Conservation (phyloP, 2,113 vertebrate species). For the Gavialis gangeticus region DNA sequence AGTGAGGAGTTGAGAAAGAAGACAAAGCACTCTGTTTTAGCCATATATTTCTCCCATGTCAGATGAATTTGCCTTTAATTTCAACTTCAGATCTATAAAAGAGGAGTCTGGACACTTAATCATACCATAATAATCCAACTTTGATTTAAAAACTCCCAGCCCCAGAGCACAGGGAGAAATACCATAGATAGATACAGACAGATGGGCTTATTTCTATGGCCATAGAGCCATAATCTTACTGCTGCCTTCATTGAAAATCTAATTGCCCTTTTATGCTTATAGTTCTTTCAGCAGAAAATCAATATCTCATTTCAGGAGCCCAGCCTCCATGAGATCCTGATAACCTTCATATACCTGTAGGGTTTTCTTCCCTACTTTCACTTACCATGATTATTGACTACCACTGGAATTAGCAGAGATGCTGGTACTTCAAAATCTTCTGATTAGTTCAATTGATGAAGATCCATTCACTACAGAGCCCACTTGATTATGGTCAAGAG, state of each 20-base stretch:
- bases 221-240: constrained; percentile 10
- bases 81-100: constrained; percentile 33
- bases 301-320: constrained; percentile 34
- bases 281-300: constrained; percentile 52
- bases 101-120: not conserved
- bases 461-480: not conserved
- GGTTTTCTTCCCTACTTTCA: not conserved
- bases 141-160: constrained; percentile 9
- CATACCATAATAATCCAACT: not conserved
- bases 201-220: constrained; percentile 2
- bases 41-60: not conserved
- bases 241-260: constrained; percentile 26
- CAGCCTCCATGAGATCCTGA: not conserved
- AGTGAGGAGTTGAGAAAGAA: not conserved
- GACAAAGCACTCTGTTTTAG: not conserved
- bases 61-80: not conserved
- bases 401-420: not conserved
- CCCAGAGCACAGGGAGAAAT: constrained; percentile 34
- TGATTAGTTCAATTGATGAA: not conserved
- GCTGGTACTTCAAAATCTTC: not conserved
- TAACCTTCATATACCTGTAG: not conserved
- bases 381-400: not conserved
- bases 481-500: not conserved
- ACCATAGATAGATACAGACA: constrained; percentile 11
- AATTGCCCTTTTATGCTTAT: constrained; percentile 53